Evolutionary conservation across 2,888 invertebrate genomes (phyloP).

Genomic region (Vesta saturnalis): DNA sequence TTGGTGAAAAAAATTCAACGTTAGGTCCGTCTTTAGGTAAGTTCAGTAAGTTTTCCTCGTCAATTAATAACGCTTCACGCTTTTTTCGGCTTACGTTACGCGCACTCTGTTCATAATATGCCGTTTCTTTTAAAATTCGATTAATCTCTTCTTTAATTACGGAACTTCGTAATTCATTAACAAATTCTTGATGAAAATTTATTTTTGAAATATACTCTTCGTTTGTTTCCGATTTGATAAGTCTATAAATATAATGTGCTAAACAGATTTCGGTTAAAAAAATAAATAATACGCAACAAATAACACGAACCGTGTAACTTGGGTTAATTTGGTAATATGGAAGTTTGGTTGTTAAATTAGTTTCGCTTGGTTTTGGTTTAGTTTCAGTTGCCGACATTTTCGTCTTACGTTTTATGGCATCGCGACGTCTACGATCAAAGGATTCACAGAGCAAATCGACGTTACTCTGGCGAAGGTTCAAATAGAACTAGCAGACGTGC

Average conservation of each 20-base stretch:
- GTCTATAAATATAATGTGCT: slow-evolving; percentile 59
- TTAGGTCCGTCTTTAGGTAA: slow-evolving; percentile 62
- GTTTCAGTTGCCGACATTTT: slow-evolving; percentile 40
- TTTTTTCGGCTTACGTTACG: slow-evolving; percentile 33
- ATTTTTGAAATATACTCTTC: slow-evolving; percentile 55
- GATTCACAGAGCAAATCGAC: slow-evolving; percentile 10
- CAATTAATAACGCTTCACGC: slow-evolving; percentile 43
- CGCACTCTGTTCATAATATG: slow-evolving; percentile 22
- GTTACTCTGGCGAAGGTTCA: slow-evolving; percentile 12
- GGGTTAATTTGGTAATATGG: slow-evolving; percentile 52
- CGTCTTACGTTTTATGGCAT: slow-evolving; percentile 20
- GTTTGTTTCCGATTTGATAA: slow-evolving; percentile 58
- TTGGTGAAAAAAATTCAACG: slow-evolving; percentile 81
- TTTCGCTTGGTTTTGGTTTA: slow-evolving; percentile 34
- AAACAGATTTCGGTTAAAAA: slow-evolving; percentile 59
- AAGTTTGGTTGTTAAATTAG: slow-evolving; percentile 30
- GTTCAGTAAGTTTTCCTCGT: slow-evolving; percentile 52
- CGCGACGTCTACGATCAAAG: slow-evolving; percentile 23
- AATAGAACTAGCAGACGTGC: slow-evolving; percentile 20
- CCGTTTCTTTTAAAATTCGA: slow-evolving; percentile 51
- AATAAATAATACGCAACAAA: slow-evolving; percentile 60
- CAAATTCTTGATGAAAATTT: slow-evolving; percentile 53
- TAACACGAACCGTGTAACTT: slow-evolving; percentile 58
- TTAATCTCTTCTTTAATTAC: slow-evolving; percentile 52
- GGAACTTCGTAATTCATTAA: slow-evolving; percentile 52